phyloP scores from a whole-genome alignment of 2,888 invertebrate species.

The Silvanus unidentatus region DNA sequence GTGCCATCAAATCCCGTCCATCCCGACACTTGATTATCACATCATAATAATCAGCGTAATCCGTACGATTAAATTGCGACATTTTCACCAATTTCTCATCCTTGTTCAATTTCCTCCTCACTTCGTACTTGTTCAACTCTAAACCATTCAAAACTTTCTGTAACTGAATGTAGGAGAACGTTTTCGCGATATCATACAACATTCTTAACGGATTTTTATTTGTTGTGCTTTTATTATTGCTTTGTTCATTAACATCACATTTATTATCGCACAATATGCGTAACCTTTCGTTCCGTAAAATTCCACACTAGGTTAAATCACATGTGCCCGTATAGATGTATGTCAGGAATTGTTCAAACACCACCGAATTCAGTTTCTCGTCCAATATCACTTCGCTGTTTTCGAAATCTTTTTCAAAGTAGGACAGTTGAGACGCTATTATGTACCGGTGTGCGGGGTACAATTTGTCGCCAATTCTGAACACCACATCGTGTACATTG shows the following conservation, averaged over 20 bases:
- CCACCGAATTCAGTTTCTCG: constrained; percentile 52
- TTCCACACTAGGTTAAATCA: constrained; percentile 52
- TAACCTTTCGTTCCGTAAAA: constrained; percentile 38
- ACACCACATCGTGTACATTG: constrained; percentile 65
- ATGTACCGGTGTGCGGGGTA: constrained; percentile 72
- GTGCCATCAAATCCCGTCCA: constrained; percentile 54
- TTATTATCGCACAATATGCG: constrained; percentile 20
- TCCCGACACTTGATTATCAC: constrained; percentile 40
- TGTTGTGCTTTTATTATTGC: constrained; percentile 23
- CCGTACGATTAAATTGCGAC: constrained; percentile 22
- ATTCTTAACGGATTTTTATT: constrained; percentile 51
- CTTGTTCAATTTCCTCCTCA: constrained; percentile 22
- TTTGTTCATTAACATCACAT: constrained; percentile 12
- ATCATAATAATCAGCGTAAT: constrained; percentile 39
- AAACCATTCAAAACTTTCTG: constrained; percentile 51
- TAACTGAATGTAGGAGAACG: constrained; percentile 49
- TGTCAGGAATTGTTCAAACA: constrained; percentile 65
- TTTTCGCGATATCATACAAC: constrained; percentile 53
- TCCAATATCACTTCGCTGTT: constrained; percentile 44
- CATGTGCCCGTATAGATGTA: constrained; percentile 67
- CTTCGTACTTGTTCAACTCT: constrained; percentile 27
- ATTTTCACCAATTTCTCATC: constrained; percentile 12
- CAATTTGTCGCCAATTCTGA: constrained; percentile 56
- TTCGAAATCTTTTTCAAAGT: constrained; percentile 53
- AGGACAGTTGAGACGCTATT: constrained; percentile 58